Conservation (phyloP, 2,797 vertebrate genomes). For the Xiphorhynchus erythropygius region DNA sequence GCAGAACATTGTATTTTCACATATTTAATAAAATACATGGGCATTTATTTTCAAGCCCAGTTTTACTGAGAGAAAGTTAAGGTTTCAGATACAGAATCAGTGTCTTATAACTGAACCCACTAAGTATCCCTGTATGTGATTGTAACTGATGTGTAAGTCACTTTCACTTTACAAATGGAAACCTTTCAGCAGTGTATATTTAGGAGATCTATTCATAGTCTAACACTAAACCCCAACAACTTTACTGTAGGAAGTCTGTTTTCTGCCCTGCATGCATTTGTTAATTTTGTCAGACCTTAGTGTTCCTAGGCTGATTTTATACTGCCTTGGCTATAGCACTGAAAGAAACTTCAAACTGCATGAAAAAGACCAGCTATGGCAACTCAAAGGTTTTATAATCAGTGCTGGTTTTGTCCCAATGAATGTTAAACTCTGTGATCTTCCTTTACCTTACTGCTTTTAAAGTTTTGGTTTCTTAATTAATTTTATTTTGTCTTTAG, state of each 20-base stretch:
- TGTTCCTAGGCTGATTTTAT: background rate
- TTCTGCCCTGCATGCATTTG: background rate
- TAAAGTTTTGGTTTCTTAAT: background rate
- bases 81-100: background rate
- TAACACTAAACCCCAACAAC: background rate
- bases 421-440: background rate
- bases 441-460: background rate
- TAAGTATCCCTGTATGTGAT: background rate
- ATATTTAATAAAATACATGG: background rate
- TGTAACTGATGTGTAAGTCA: background rate
- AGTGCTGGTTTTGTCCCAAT: background rate
- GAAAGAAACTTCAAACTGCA: background rate
- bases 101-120: background rate
- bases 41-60: background rate
- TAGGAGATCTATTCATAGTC: background rate
- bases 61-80: background rate
- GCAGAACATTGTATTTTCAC: background rate
- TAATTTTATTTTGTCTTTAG: background rate
- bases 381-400: background rate
- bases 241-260: background rate
- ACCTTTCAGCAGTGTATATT: background rate
- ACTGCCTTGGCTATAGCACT: fast-evolving
- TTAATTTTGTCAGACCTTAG: background rate
- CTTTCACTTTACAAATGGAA: background rate
- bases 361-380: background rate